phyloP scores from a whole-genome alignment of 1,140 invertebrate genomes.

The Neodiprion pinetum region DNA sequence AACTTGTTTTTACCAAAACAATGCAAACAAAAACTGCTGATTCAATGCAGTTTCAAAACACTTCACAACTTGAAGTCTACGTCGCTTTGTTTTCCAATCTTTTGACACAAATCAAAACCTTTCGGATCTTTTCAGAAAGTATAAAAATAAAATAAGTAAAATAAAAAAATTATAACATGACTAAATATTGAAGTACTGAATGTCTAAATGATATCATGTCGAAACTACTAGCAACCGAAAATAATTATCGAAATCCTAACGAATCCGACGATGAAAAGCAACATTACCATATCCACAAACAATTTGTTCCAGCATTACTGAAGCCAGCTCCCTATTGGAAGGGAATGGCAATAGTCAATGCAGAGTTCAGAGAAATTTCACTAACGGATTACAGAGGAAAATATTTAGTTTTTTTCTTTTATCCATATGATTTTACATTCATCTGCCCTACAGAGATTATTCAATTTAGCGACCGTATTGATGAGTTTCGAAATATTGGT shows the following conservation, averaged over 20 bases:
- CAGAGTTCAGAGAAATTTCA: slow-evolving; percentile 70
- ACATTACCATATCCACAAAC: slow-evolving; percentile 11
- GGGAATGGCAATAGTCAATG: slow-evolving; percentile 67
- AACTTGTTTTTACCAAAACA: no score
- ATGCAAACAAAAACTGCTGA: no score
- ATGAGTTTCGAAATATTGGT: slow-evolving; percentile 82
- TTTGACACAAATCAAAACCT: neutral
- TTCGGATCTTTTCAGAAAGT: neutral
- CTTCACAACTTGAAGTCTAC: neutral
- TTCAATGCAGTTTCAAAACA: neutral
- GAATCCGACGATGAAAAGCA: slow-evolving; percentile 14
- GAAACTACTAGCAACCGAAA: neutral
- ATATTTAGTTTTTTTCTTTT: slow-evolving; percentile 78
- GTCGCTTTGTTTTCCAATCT: neutral
- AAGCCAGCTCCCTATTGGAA: slow-evolving; percentile 37
- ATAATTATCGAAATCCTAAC: slow-evolving; percentile 16
- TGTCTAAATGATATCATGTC: neutral
- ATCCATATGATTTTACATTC: slow-evolving; percentile 83
- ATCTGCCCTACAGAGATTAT: slow-evolving; percentile 93
- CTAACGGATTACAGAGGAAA: slow-evolving; percentile 71
- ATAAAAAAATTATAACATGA: neutral
- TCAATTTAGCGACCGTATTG: slow-evolving; percentile 82
- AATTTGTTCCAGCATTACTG: slow-evolving; percentile 22
- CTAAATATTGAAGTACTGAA: neutral
- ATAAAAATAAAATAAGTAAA: neutral